Evolutionary conservation across 2,797 vertebrate species (phyloP), one percentile per base, ranked within the genome.

Genomic region (Sebastolobus altivelis): DNA sequence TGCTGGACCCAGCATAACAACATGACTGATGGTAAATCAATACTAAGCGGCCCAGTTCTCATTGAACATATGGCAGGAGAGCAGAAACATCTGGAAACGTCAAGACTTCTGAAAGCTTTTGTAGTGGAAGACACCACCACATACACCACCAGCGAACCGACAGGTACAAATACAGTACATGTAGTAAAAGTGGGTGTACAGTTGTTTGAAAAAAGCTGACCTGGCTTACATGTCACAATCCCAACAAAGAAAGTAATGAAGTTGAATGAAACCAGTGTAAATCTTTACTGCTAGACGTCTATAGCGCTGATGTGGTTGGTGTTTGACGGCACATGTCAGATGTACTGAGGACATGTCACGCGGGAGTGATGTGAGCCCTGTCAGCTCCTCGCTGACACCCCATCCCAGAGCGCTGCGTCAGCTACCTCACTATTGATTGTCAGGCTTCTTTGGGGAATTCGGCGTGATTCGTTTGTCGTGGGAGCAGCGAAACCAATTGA

Each of bases 21-120:
- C 90, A 82, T 79, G 81, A 95, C 80, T 95, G 93, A 95, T 91
- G 87, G 93, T 31, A 94, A 96, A 96, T 97, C 93, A 93, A 94
- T 96, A 89, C 59, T 46, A 89, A 94, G 88, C 77, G 40, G 87
- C 87, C 62, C 58, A 54, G 74, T 88, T 89, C 89, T 85, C 72
- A 80, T 43, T 82, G 80, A 85, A 85, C 65, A 87, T 78, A 84
- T 66, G 72, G 75, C 68, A 83, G 71, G 65, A 77, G 84, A 89
- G 80, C 76, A 49, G 55, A 87, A 86, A 87, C 86, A 82, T 82
- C 68, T 87, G 84, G 84, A 80, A 81, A 87, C 79, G 87, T 88
- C 89, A 78, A 71, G 75, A 61, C 65, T 77, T 74, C 56, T 52
- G 56, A 88, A 81, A 82, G 81, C 81, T 66, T 31, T 40, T 33